Evolutionary conservation across 2,113 vertebrate genomes (phyloP).

Genomic region (Megaleporinus macrocephalus): DNA sequence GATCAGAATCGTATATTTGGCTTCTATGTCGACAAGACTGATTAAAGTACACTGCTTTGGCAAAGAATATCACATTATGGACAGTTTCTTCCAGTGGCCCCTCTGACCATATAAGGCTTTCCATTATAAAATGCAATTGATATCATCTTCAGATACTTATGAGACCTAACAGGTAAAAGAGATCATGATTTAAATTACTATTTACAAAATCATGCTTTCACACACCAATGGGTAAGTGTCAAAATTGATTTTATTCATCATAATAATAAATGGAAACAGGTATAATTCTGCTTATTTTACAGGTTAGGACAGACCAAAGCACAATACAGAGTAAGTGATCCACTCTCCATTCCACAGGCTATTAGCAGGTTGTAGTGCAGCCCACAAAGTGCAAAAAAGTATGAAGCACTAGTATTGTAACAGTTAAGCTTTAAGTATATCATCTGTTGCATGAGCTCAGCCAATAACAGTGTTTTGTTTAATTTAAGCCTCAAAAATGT

Average conservation of each 20-base stretch:
- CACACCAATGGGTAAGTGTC: not conserved
- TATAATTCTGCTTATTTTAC: constrained; percentile 26
- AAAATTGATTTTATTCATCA: constrained; percentile 60
- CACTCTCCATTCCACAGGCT: constrained; percentile 4
- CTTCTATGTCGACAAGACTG: not conserved
- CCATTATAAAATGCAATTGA: no score
- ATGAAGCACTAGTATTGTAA: no score
- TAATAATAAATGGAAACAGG: constrained; percentile 34
- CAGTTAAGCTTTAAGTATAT: no score
- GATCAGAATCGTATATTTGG: not conserved
- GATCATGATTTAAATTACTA: no score
- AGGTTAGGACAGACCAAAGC: constrained; percentile 27
- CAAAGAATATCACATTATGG: not conserved
- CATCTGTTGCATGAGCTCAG: not conserved
- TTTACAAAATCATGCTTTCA: not conserved
- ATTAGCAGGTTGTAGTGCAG: constrained; percentile 48
- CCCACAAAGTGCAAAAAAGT: not conserved
- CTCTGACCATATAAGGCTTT: no score
- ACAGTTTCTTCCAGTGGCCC: not conserved
- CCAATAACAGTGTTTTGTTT: not conserved
- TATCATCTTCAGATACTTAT: no score
- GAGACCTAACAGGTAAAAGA: no score
- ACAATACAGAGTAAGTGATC: constrained; percentile 32
- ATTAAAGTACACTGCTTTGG: not conserved
- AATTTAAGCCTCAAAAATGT: not conserved